These are phyloP conservation scores for Girardia tigrina DNA, from an alignment of 2,888 invertebrate genomes.

Conservation along the genomic window DNA sequence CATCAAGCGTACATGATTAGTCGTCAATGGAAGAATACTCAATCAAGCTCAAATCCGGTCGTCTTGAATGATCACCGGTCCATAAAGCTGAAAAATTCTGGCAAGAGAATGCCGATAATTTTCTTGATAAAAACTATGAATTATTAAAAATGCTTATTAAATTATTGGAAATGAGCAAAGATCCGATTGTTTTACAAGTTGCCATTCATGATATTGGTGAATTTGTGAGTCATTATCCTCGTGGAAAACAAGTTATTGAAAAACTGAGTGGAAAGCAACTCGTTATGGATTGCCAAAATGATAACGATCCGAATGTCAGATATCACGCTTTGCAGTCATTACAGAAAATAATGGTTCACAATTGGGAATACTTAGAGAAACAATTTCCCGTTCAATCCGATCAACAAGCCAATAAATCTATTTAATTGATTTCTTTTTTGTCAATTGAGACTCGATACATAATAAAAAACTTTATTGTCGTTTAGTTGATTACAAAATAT, in stretches of 20 bases:
- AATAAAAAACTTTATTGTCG: too few species aligned
- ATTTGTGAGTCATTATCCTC: slow-evolving; percentile 93
- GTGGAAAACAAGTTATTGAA: slow-evolving; percentile 97
- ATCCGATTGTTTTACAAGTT: slow-evolving; percentile 83
- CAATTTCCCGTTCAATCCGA: too few species aligned
- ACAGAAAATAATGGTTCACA: too few species aligned
- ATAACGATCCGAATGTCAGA: too few species aligned
- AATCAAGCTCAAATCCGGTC: slow-evolving; percentile 78
- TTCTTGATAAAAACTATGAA: slow-evolving; percentile 95
- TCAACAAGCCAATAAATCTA: too few species aligned
- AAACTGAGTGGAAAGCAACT: too few species aligned
- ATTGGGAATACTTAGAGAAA: too few species aligned
- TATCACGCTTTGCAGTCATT: too few species aligned
- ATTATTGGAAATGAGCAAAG: slow-evolving; percentile 75
- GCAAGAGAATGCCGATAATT: slow-evolving; percentile 86
- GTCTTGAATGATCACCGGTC: slow-evolving; percentile 95
- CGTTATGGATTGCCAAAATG: too few species aligned
- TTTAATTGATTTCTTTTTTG: too few species aligned
- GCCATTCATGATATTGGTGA: slow-evolving; percentile 97
- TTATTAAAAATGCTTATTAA: slow-evolving; percentile 83
- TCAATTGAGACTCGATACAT: too few species aligned
- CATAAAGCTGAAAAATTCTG: slow-evolving; percentile 98
- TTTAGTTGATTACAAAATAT: too few species aligned
- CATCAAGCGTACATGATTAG: slow-evolving; percentile 38
- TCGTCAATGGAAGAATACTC: slow-evolving; percentile 92